Evolutionary conservation across 2,113 vertebrate genomes (phyloP).

Genomic region (Falco punctatus): DNA sequence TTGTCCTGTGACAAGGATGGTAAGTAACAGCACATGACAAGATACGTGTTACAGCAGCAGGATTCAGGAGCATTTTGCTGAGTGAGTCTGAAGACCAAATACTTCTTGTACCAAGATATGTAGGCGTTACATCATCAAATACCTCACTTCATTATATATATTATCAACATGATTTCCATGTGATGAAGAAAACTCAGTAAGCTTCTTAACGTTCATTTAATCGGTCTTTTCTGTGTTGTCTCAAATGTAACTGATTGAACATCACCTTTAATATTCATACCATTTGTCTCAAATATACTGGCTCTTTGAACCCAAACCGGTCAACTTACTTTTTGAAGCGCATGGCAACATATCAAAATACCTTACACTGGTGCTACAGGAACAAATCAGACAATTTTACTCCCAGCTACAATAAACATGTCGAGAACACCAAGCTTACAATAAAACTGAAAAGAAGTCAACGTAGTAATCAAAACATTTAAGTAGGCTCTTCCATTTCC

Average conservation of each 20-base stretch:
- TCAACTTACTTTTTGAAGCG: background rate
- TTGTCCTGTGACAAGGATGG: background rate
- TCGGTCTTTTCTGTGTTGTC: background rate
- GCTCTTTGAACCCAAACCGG: background rate
- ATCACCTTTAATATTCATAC: background rate
- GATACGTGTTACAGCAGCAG: background rate
- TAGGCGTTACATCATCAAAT: background rate
- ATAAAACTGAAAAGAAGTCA: background rate
- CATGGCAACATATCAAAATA: background rate
- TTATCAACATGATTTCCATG: background rate
- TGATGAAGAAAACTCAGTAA: background rate
- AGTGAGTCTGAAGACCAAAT: background rate
- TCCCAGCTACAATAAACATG: background rate
- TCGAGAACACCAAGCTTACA: background rate
- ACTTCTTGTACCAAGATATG: background rate
- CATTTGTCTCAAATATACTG: background rate
- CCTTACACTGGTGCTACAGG: background rate
- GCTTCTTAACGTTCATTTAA: background rate
- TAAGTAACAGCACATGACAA: slow-evolving; percentile 36
- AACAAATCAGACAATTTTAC: background rate
- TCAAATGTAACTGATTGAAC: background rate
- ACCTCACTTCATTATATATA: background rate
- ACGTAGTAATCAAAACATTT: background rate
- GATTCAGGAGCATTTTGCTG: background rate
- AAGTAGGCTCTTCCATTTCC: background rate